These are phyloP conservation scores for Thaleichthys pacificus DNA, from an alignment of 2,797 vertebrate species.

Conservation along the genomic window DNA sequence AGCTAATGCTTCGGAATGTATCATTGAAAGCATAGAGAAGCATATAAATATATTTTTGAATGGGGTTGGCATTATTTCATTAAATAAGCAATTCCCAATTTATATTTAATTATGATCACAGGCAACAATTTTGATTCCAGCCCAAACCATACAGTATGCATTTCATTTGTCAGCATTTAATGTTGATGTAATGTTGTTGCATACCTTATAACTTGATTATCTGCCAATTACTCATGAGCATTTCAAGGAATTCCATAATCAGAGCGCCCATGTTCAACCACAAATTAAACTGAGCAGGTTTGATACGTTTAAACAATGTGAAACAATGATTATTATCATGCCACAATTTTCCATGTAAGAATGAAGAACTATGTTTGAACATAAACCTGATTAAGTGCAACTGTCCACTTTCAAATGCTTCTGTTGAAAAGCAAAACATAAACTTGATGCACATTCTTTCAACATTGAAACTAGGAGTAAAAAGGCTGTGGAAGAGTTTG, in stretches of 20 bases:
- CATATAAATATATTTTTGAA: not conserved
- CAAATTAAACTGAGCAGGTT: not conserved
- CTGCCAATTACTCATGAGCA: slow-evolving; percentile 15
- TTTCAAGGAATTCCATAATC: slow-evolving; percentile 4
- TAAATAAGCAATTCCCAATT: slow-evolving; percentile 5
- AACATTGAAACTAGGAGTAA: not conserved
- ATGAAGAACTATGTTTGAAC: not conserved
- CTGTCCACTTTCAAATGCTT: slow-evolving; percentile 15
- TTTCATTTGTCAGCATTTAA: not conserved
- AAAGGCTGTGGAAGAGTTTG: not conserved
- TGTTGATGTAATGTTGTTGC: slow-evolving; percentile 18
- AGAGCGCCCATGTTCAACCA: not conserved
- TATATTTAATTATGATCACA: slow-evolving; percentile 18
- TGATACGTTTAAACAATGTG: slow-evolving; percentile 14
- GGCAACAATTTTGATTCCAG: slow-evolving; percentile 22
- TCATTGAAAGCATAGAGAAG: not conserved
- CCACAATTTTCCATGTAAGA: slow-evolving; percentile 3
- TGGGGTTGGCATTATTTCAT: not conserved
- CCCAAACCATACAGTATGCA: slow-evolving; percentile 12
- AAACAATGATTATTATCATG: slow-evolving; percentile 4
- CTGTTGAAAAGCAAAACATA: slow-evolving; percentile 24
- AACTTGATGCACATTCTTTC: not conserved
- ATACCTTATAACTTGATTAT: slow-evolving; percentile 23
- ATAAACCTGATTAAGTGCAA: slow-evolving; percentile 17
- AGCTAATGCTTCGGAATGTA: not conserved